phyloP scores from a whole-genome alignment of 2,113 vertebrate species.

The Neotragus pygmaeus region DNA sequence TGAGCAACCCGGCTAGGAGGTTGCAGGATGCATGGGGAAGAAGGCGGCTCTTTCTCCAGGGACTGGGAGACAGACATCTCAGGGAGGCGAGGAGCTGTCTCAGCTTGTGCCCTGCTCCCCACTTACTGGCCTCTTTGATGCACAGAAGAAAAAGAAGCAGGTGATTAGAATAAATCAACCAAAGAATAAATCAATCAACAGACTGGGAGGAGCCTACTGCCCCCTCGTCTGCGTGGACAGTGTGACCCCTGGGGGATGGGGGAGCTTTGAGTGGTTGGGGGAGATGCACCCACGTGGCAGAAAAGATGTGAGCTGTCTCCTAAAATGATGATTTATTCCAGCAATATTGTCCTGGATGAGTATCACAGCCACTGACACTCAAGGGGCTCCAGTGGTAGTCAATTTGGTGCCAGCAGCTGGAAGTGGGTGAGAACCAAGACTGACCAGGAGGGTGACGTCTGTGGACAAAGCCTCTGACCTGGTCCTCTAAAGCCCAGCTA shows the following conservation, averaged over 20 bases:
- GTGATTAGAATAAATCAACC: background rate
- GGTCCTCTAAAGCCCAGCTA: background rate
- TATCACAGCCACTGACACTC: slow-evolving; percentile 33
- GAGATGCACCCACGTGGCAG: fast-evolving
- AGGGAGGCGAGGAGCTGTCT: background rate
- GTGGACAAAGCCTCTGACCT: background rate
- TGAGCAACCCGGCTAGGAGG: background rate
- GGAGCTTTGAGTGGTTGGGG: background rate
- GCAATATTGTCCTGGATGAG: slow-evolving; percentile 48
- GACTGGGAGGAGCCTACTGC: fast-evolving
- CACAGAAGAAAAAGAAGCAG: background rate
- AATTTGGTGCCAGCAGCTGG: slow-evolving; percentile 55
- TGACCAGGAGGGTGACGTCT: slow-evolving; percentile 53
- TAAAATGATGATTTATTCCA: slow-evolving; percentile 40
- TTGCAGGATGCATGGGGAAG: background rate
- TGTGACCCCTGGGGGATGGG: background rate
- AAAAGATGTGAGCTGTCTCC: slow-evolving; percentile 2
- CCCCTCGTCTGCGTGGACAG: background rate
- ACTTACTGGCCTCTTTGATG: fast-evolving
- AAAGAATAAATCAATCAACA: background rate
- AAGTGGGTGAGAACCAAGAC: slow-evolving; percentile 43
- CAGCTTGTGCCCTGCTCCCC: background rate
- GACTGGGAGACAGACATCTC: background rate
- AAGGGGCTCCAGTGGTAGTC: slow-evolving; percentile 60
- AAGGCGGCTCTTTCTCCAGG: background rate